These are phyloP conservation scores for Yponomeuta cagnagella DNA, from an alignment of 2,888 invertebrate species.

Conservation along the genomic window DNA sequence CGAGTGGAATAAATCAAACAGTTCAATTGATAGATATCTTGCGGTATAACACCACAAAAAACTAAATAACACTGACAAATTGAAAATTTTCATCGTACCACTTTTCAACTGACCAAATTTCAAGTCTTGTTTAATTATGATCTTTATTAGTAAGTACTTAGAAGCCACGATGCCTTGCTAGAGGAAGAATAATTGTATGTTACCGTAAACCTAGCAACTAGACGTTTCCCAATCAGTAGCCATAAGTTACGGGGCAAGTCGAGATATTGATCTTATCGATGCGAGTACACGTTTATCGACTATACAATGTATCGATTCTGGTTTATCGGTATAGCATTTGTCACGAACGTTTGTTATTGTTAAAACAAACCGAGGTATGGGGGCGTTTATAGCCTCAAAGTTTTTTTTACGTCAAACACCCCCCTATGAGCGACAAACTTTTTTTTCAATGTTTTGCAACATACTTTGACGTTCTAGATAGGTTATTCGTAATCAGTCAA, in stretches of 20 bases:
- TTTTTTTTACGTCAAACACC: no score
- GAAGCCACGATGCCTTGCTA: background rate
- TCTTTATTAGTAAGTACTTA: background rate
- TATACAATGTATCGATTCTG: constrained; percentile 50
- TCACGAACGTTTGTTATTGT: constrained; percentile 50
- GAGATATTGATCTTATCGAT: constrained; percentile 63
- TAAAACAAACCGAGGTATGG: constrained; percentile 24
- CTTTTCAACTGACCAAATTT: background rate
- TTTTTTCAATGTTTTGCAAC: no score
- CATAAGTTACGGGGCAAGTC: constrained; percentile 42
- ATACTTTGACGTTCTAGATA: no score
- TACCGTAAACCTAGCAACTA: constrained; percentile 1
- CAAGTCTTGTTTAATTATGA: background rate
- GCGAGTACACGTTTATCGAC: constrained; percentile 63
- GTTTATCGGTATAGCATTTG: constrained; percentile 61
- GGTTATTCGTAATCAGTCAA: no score
- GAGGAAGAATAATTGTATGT: background rate
- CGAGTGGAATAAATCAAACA: background rate
- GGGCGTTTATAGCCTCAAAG: background rate
- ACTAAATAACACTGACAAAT: background rate
- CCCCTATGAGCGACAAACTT: no score
- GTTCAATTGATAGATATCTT: background rate
- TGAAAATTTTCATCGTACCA: background rate
- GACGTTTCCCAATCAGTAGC: constrained; percentile 31
- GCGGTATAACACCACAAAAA: background rate